Percentiles rank a stretch among this genome's conserved stretches.
These are phyloP conservation scores for Hemitrygon akajei DNA, from an alignment of 2,797 vertebrate species.

Conservation along the genomic window DNA sequence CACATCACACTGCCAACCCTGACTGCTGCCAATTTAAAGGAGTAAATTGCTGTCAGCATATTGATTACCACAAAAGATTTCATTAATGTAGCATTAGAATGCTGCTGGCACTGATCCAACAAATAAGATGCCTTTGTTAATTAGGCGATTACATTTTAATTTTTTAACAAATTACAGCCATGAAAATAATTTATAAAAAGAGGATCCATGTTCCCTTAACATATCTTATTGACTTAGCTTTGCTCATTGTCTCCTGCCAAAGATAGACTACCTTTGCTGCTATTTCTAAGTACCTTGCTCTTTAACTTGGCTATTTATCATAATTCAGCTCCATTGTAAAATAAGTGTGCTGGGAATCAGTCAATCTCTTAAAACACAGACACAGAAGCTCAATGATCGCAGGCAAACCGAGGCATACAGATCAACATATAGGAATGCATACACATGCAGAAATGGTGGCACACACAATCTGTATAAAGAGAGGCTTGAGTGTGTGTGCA, in stretches of 20 bases:
- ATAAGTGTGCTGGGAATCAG: neutral
- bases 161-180: conserved; percentile 31
- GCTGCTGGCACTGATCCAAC: neutral
- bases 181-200: conserved; percentile 22
- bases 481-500: too few relatives aligned
- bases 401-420: too few relatives aligned
- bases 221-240: neutral
- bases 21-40: neutral
- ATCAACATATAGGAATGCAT: too few relatives aligned
- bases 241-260: neutral
- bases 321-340: neutral
- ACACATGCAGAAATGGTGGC: too few relatives aligned
- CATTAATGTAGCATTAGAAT: conserved; percentile 6
- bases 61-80: conserved; percentile 14
- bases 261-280: neutral
- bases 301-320: neutral
- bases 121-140: conserved; percentile 7
- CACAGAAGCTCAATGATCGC: neutral
- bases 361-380: neutral
- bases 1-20: neutral
- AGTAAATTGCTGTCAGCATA: neutral
- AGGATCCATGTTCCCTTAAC: neutral
- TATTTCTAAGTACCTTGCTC: neutral
- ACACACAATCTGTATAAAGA: too few relatives aligned
- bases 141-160: conserved; percentile 25